Percentiles rank a stretch among this genome's conserved stretches.
Evolutionary conservation across 1,140 invertebrate species (phyloP).

Genomic region (Pissodes strobi): DNA sequence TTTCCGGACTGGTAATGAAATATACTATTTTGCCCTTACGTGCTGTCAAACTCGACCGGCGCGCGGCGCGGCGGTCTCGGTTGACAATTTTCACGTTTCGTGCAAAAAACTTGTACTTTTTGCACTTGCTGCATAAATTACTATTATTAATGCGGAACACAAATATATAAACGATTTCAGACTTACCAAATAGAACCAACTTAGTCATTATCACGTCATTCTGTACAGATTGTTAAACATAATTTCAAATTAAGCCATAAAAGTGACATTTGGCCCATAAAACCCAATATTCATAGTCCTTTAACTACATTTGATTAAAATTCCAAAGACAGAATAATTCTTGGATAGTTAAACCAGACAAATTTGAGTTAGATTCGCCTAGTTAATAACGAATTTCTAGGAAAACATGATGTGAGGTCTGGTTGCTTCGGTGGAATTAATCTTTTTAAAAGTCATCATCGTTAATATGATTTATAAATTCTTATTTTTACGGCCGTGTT

Average conservation of each 20-base stretch:
- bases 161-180: too few species aligned
- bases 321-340: background rate
- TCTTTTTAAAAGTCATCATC: background rate
- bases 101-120: too few species aligned
- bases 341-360: background rate
- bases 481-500: background rate
- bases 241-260: background rate
- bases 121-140: too few species aligned
- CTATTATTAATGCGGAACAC: too few species aligned
- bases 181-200: too few species aligned
- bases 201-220: background rate
- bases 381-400: background rate
- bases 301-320: too few species aligned
- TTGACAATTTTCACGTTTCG: too few species aligned
- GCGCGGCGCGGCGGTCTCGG: too few species aligned
- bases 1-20: too few species aligned
- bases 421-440: background rate
- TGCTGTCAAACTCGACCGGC: too few species aligned
- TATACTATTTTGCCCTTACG: too few species aligned
- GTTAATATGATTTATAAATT: slow-evolving; percentile 1
- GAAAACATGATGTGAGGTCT: slow-evolving; percentile 1
- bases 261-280: background rate
- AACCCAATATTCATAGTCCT: background rate
- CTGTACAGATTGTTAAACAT: background rate
- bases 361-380: slow-evolving; percentile 1